Evolutionary conservation across 2,888 invertebrate genomes (phyloP).

Genomic region (Luffia ferchaultella): DNA sequence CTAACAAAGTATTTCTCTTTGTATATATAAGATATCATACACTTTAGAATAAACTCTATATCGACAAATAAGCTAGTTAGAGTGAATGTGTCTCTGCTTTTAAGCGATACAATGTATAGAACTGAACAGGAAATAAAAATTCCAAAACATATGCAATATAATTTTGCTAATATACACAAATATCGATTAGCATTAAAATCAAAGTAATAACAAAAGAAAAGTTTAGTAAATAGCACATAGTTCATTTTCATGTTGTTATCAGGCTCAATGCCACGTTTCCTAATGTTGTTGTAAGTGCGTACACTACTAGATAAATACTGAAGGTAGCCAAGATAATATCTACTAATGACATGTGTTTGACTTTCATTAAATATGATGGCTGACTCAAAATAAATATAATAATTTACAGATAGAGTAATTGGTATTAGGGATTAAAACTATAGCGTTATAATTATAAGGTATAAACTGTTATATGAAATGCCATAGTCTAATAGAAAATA

Average conservation of each 20-base stretch:
- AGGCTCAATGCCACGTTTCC: too few relatives aligned
- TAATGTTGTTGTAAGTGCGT: too few relatives aligned
- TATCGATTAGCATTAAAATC: not conserved
- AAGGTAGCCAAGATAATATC: too few relatives aligned
- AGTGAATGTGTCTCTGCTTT: not conserved
- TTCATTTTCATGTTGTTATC: not conserved
- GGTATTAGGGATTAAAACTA: too few relatives aligned
- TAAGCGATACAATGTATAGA: not conserved
- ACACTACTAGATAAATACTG: too few relatives aligned
- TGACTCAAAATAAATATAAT: too few relatives aligned
- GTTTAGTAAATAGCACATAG: not conserved
- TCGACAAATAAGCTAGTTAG: not conserved
- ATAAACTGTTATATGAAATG: too few relatives aligned
- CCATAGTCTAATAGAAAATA: too few relatives aligned
- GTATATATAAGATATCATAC: not conserved
- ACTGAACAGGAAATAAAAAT: not conserved
- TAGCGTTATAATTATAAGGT: too few relatives aligned
- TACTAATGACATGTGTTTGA: too few relatives aligned
- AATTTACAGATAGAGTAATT: too few relatives aligned
- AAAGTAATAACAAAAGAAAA: not conserved
- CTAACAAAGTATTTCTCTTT: not conserved
- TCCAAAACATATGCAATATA: not conserved
- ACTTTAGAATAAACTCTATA: not conserved
- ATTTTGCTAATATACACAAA: not conserved
- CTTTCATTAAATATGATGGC: too few relatives aligned